Evolutionary conservation across 1,140 invertebrate genomes (phyloP).

Genomic region (Papilio polyxenes): DNA sequence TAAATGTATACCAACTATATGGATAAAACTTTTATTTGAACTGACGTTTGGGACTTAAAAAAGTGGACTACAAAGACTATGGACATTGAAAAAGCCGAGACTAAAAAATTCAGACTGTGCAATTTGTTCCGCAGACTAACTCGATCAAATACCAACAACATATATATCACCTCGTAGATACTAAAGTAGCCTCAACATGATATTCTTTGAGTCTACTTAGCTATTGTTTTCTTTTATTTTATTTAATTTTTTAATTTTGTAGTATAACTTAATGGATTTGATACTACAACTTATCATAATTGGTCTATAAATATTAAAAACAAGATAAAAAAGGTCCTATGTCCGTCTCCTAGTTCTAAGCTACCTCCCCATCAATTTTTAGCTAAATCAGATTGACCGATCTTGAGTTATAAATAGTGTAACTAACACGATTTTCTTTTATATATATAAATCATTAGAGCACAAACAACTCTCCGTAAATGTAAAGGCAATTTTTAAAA

Average conservation of each 20-base stretch:
- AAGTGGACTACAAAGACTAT: conserved; percentile 34
- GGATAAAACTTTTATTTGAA: not conserved
- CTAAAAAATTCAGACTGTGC: conserved; percentile 27
- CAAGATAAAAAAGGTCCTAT: too few relatives aligned
- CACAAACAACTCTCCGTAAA: too few relatives aligned
- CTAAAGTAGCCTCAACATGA: not conserved
- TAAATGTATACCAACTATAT: not conserved
- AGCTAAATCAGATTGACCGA: too few relatives aligned
- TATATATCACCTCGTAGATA: conserved; percentile 14
- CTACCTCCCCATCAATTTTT: too few relatives aligned
- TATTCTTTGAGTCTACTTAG: not conserved
- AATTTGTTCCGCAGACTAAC: conserved; percentile 21
- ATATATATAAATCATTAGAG: too few relatives aligned
- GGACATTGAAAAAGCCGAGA: conserved; percentile 35
- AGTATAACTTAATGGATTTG: too few relatives aligned
- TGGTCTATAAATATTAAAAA: too few relatives aligned
- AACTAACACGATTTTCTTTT: too few relatives aligned
- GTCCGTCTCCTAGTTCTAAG: too few relatives aligned
- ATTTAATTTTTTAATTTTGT: not conserved
- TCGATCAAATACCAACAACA: not conserved
- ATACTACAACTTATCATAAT: too few relatives aligned
- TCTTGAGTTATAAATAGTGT: too few relatives aligned
- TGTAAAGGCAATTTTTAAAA: too few relatives aligned
- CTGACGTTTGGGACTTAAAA: conserved; percentile 19
- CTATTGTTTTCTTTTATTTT: not conserved